Conservation (phyloP, 2,797 vertebrate species). For the Rhinella marina region DNA sequence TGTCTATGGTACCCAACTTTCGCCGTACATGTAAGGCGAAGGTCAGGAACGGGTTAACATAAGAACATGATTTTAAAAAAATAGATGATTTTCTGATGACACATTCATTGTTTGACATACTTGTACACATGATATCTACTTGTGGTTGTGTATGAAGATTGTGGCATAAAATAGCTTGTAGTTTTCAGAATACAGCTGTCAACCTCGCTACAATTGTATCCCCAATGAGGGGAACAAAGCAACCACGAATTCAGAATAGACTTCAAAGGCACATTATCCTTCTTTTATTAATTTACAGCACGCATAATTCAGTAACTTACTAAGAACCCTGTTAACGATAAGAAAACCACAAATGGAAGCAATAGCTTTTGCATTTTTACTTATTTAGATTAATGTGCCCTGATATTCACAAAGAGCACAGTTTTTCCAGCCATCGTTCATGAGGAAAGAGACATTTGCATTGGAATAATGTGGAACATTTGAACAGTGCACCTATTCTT, state of each 20-base stretch:
- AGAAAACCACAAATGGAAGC: background rate
- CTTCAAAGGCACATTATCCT: background rate
- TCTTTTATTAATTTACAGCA: no score
- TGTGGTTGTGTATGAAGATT: no score
- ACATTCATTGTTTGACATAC: no score
- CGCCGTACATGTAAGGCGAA: no score
- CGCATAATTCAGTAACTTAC: background rate
- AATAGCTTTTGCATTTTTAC: background rate
- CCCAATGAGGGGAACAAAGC: background rate
- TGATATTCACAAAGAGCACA: background rate
- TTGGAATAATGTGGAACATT: background rate
- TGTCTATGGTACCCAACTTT: no score
- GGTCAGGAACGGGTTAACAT: no score
- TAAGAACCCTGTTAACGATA: no score
- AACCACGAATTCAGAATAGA: background rate
- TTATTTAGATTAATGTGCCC: background rate
- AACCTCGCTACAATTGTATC: background rate
- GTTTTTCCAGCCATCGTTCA: background rate
- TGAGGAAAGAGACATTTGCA: background rate
- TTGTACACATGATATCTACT: no score
- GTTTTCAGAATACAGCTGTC: background rate
- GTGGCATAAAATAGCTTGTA: no score
- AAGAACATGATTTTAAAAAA: no score
- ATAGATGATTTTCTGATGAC: no score
- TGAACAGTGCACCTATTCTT: conserved; percentile 17